Evolutionary conservation across 2,113 vertebrate genomes (phyloP), one percentile per base, ranked within the genome.

Genomic region (Brienomyrus brachyistius): DNA sequence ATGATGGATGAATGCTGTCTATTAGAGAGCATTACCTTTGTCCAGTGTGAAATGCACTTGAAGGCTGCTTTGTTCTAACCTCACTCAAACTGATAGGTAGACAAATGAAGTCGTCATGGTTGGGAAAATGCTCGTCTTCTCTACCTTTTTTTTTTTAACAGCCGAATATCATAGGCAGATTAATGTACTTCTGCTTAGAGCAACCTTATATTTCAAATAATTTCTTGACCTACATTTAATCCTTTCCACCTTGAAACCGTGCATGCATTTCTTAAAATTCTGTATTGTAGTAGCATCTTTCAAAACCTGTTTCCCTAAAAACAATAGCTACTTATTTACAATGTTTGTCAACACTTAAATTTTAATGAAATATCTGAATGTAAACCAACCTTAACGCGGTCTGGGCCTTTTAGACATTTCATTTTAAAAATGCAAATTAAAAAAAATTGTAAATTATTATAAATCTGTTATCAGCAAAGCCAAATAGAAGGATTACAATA

Each of bases 1-100:
- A 94, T 95, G 95, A 95, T 94, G 92, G 95, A 96, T 94, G 95
- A 94, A 93, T 86, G 84, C 93, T 94, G 95, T 95, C 95, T 94
- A 94, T 94, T 95, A 95, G 92, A 92, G 92, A 91, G 93, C 94
- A 94, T 93, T 94, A 95, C 93, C 94, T 95, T 93, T 94, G 93
- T 94, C 94, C 94, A 91, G 91, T 89, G 86, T 90, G 91, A 90
- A 92, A 92, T 87, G 88, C 92, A 92, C 92, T 93, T 92, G 93
- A 94, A 94, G 93, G 92, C 92, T 93, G 92, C 94, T 95, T 94
- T 94, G 94, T 94, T 93, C 93, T 92, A 93, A 92, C 93, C 92
- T 94, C 94, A 93, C 92, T 95, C 94, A 94, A 91, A 93, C 88
- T 93, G 92, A 94, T 93, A 93, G 94, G 90, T 89, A 91, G 93